Evolutionary conservation across 1,140 invertebrate genomes (phyloP).

Genomic region (Ptiloglossa arizonensis): DNA sequence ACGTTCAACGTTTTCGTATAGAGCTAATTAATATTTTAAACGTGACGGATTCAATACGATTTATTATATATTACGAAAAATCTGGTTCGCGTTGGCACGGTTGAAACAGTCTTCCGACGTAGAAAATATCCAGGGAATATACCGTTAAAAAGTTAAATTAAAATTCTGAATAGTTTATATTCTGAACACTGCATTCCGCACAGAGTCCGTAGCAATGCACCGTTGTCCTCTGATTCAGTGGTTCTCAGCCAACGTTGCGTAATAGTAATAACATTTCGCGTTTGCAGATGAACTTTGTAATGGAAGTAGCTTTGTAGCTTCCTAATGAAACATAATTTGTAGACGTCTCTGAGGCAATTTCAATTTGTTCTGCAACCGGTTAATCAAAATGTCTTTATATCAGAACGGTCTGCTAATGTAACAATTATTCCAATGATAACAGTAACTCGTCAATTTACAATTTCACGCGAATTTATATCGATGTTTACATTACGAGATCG

Average conservation of each 20-base stretch:
- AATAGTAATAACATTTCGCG: neutral
- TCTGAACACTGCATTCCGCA: neutral
- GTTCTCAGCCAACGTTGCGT: neutral
- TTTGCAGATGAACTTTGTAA: neutral
- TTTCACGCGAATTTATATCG: neutral
- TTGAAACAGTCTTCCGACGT: neutral
- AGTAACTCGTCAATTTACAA: too few relatives aligned
- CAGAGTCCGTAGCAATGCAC: neutral
- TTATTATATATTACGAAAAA: neutral
- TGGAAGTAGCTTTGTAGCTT: too few relatives aligned
- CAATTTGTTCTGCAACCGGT: too few relatives aligned
- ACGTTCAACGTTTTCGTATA: too few relatives aligned
- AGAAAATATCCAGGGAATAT: neutral
- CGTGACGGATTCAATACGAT: too few relatives aligned
- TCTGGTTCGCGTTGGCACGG: neutral
- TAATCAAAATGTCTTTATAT: too few relatives aligned
- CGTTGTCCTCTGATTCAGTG: neutral
- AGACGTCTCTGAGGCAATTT: too few relatives aligned
- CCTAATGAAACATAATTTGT: too few relatives aligned
- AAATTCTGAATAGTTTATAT: neutral
- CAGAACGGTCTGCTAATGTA: too few relatives aligned
- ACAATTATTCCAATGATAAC: too few relatives aligned
- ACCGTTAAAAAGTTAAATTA: neutral
- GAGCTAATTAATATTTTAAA: too few relatives aligned
- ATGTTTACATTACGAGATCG: neutral